These are phyloP conservation scores for Sphecodes monilicornis DNA, from an alignment of 2,888 invertebrate genomes.

Conservation along the genomic window DNA sequence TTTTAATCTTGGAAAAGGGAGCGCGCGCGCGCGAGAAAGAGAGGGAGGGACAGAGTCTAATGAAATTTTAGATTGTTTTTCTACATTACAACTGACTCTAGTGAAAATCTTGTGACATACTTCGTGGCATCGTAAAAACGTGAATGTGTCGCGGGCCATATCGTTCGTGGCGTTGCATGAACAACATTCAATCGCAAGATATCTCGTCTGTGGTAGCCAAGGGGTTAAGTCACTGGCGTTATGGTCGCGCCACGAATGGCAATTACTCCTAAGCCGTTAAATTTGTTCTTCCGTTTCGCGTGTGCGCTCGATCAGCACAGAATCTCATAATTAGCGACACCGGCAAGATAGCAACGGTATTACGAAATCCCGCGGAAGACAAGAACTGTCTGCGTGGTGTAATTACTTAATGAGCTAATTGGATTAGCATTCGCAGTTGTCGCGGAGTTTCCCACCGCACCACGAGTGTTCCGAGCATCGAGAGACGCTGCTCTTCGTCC, in stretches of 20 bases:
- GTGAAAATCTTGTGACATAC: too few relatives aligned
- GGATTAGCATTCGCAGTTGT: slow-evolving; percentile 70
- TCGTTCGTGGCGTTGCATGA: too few relatives aligned
- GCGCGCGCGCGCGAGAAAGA: too few relatives aligned
- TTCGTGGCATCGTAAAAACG: too few relatives aligned
- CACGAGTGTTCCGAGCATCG: slow-evolving; percentile 42
- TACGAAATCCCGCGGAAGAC: slow-evolving; percentile 63
- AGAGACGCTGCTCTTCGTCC: slow-evolving; percentile 49
- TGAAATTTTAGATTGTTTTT: too few relatives aligned
- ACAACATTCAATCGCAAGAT: too few relatives aligned
- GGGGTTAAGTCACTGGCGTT: background rate
- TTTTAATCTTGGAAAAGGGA: too few relatives aligned
- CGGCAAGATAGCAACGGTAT: slow-evolving; percentile 48
- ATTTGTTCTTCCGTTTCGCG: slow-evolving; percentile 15
- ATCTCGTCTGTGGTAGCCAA: too few relatives aligned
- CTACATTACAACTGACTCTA: too few relatives aligned
- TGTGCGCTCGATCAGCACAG: slow-evolving; percentile 20
- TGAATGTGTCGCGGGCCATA: too few relatives aligned
- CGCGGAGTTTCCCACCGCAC: slow-evolving; percentile 70
- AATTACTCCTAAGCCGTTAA: slow-evolving; percentile 32
- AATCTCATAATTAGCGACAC: slow-evolving; percentile 53
- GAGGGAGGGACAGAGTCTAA: too few relatives aligned
- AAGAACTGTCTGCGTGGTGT: slow-evolving; percentile 55
- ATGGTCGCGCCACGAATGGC: background rate
- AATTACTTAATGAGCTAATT: slow-evolving; percentile 73